Base-by-base conservation (phyloP, 1,140 invertebrate species). In the Drosophila jambulina region DNA sequence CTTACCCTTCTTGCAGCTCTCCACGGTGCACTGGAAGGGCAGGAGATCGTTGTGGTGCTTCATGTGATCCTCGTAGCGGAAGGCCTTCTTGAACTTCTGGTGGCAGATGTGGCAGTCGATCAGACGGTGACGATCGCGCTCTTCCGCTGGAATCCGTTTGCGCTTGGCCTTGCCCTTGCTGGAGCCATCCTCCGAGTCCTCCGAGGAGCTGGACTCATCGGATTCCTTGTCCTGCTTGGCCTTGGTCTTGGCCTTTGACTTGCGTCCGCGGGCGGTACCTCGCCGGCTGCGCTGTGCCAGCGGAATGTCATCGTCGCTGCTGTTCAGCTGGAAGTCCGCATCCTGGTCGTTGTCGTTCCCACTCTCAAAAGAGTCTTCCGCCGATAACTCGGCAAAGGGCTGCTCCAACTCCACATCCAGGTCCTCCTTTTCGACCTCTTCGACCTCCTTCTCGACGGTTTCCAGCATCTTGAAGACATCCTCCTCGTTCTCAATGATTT, bases 91-190 rank as follows among this genome's bases (percentile, higher is more conserved):
- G 49, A 92, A 92, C 32, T 87, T 92, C 59, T 92, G 86, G 42
- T 92, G 91, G 40, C 91, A 92, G 19, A 92, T 91, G 56, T 92
- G 91, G 38, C 91, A 92, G 21, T 91, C 91, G 27, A 92, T 92
- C 3, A 86, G 59, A 1, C 71, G 65, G 71, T 91, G 78, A 5
- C 82, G 70, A 23, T 91, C 76, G 1, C 82, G 65, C 42, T 92
- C 82, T 9, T 69, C 48, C 4, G 80, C 80, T 2, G 82, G 78
- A 49, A 90, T 87, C 21, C 85, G 56, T 25, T 84, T 90, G 15
- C 85, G 82, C 68, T 91, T 92, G 21, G 68, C 48, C 57, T 87
- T 92, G 2, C 63, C 49, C 34, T 59, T 75, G 25, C 48, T 19
- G 19, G 48, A 36, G 0, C 65, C 84, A 10, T 78, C 79, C 13